A percentile compares a stretch with the other conserved stretches of the same genome.
These are phyloP conservation scores for Lepidocyrtoides sp. DNA, from an alignment of 2,888 invertebrate species.

Conservation along the genomic window DNA sequence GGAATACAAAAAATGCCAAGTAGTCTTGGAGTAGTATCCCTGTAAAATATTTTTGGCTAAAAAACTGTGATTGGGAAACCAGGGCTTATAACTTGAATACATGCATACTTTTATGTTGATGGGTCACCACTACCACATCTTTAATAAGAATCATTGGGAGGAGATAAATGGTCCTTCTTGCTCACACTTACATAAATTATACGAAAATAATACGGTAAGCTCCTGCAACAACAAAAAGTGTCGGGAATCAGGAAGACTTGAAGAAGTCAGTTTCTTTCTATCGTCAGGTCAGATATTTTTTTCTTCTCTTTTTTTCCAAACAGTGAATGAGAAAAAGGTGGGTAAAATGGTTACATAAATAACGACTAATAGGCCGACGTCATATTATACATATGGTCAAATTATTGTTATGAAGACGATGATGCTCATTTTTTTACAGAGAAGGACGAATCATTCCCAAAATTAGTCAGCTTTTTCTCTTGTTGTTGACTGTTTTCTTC, in stretches of 20 bases:
- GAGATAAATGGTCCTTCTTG: slow-evolving; percentile 62
- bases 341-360: slow-evolving; percentile 84
- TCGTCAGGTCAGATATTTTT: slow-evolving; percentile 44
- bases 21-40: not conserved
- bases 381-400: slow-evolving; percentile 66
- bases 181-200: slow-evolving; percentile 70
- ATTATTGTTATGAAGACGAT: slow-evolving; percentile 32
- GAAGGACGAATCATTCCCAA: slow-evolving; percentile 42
- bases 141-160: slow-evolving; percentile 72
- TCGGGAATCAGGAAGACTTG: not conserved
- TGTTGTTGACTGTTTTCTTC: slow-evolving; percentile 48
- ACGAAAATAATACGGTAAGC: slow-evolving; percentile 46
- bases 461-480: slow-evolving; percentile 66
- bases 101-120: not conserved
- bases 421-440: not conserved
- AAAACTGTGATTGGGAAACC: not conserved
- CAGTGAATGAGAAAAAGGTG: slow-evolving; percentile 83
- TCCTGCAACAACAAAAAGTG: slow-evolving; percentile 50
- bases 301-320: slow-evolving; percentile 65
- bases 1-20: not conserved
- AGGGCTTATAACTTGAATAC: too few relatives aligned
- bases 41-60: not conserved
- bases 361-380: slow-evolving; percentile 82
- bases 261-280: slow-evolving; percentile 27
- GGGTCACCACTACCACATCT: not conserved